Base-by-base conservation (phyloP, 2,888 invertebrate species). In the Malthinus seriepunctatus region DNA sequence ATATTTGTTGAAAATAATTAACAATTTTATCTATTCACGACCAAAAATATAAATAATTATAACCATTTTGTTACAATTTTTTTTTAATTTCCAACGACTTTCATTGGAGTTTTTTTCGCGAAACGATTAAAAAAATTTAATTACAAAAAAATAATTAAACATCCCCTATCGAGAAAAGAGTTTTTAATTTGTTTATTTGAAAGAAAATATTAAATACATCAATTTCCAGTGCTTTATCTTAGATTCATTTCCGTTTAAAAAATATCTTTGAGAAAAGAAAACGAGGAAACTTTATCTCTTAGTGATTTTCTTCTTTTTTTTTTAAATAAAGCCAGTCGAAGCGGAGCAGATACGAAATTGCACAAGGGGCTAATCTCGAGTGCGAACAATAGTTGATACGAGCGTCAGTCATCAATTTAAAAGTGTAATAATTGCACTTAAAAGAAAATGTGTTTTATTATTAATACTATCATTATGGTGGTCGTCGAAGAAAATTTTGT, bases 381-480 rank as follows among this genome's bases (percentile, higher is more conserved):
- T 45, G 47, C 54, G 54, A 54, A 54, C 54, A 54, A 54, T 54
- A 54, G 54, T 53, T 54, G 47, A 54, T 54, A 54, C 54, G 54
- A 53, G n/a, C n/a, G n/a, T n/a, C 54, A 48, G 54, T 54, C 47
- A 54, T 54, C 54, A 54, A 54, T 54, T 48, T 54, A 39, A 54
- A 48, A 54, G 54, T 47, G 47, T 46, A 48, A 54, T 54, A 54
- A 54, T 54, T 54, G 48, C 12, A 33, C 38, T 35, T 46, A 37
- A 45, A 37, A 35, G 52, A 46, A 45, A 12, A 51, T 44, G 46
- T 45, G 46, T 12, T 42, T 44, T 52, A 45, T 52, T 46, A 37
- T 46, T 52, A 15, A 11, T 42, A 23, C 12, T 42, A 23, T 23
- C 23, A 23, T 23, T 23, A 2, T 23, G 23, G 23, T 23, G 23